Conservation (phyloP, 2,797 vertebrate species). For the Calcarius lapponicus region DNA sequence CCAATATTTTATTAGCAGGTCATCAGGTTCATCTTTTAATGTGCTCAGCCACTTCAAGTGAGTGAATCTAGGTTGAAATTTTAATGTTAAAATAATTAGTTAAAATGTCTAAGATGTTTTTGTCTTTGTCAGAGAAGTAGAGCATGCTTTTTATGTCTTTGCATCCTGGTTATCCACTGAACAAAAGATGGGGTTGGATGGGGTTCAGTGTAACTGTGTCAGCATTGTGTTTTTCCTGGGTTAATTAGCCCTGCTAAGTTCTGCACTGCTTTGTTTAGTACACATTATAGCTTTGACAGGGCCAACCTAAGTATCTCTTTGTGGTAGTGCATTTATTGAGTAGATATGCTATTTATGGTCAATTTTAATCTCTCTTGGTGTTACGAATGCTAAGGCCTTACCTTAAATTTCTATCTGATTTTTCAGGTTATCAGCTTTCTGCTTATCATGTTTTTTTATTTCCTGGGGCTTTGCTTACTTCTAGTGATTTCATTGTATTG, state of each 20-base stretch:
- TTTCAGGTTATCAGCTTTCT: not conserved
- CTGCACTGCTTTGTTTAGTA: not conserved
- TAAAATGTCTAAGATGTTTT: not conserved
- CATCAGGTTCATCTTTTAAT: not conserved
- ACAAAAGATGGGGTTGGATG: not conserved
- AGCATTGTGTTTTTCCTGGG: not conserved
- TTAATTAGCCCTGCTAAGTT: not conserved
- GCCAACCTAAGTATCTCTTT: not conserved
- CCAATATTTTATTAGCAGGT: not conserved
- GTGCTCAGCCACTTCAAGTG: not conserved
- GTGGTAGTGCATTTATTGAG: not conserved
- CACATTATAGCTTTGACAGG: not conserved
- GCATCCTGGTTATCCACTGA: not conserved
- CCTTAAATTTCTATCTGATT: not conserved
- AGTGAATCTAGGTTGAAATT: not conserved
- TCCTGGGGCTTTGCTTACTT: not conserved
- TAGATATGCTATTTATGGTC: not conserved
- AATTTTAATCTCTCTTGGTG: not conserved
- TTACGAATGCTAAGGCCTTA: not conserved
- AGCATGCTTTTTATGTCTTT: not conserved
- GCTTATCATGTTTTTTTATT: not conserved
- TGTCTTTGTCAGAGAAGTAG: not conserved
- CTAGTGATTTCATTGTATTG: not conserved
- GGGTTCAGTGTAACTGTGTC: not conserved
- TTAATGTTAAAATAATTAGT: not conserved